Percentiles rank a stretch among this genome's conserved stretches.
Conservation (phyloP, 2,113 vertebrate species). For the Zapornia atra region DNA sequence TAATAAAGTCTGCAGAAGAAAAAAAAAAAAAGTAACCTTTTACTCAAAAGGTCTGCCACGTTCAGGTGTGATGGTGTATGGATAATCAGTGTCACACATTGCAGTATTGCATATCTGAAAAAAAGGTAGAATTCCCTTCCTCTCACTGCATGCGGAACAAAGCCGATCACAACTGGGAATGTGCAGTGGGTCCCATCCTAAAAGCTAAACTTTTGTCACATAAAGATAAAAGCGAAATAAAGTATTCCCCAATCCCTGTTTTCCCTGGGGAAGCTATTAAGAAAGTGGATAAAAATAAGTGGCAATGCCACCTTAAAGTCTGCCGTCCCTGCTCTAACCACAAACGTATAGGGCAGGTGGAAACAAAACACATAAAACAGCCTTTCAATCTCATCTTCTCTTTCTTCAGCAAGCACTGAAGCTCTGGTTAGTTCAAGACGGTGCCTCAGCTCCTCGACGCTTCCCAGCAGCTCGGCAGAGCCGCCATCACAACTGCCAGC, state of each 20-base stretch:
- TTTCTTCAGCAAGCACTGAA: not conserved
- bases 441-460: not conserved
- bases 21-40: not conserved
- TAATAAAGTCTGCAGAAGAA: not conserved
- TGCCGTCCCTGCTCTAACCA: not conserved
- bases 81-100: not conserved
- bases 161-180: not conserved
- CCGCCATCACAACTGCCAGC: too few relatives aligned
- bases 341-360: rapidly evolving
- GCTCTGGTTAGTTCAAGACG: rapidly evolving
- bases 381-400: not conserved
- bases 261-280: not conserved
- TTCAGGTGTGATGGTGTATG: too few relatives aligned
- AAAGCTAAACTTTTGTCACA: not conserved
- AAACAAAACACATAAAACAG: too few relatives aligned
- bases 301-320: not conserved
- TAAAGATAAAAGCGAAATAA: not conserved
- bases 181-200: rapidly evolving
- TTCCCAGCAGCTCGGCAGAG: not conserved
- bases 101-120: not conserved
- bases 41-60: not conserved
- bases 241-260: not conserved
- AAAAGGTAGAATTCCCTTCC: not conserved
- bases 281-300: not conserved
- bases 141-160: not conserved